phyloP scores from a whole-genome alignment of 2,113 vertebrate genomes.

The Turnix velox region DNA sequence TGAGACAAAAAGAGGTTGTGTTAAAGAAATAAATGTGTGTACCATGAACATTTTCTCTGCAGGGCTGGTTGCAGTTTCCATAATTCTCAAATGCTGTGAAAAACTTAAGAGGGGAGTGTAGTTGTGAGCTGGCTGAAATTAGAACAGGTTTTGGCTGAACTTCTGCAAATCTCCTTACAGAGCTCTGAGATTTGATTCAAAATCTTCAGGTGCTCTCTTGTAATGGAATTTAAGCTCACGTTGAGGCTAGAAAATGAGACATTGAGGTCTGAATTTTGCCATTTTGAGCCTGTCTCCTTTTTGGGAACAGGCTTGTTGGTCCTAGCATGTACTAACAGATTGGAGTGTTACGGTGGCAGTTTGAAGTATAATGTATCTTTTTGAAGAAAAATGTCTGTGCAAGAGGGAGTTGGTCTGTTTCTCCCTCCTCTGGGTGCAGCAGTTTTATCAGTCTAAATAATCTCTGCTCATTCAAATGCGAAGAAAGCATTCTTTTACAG shows the following conservation, averaged over 20 bases:
- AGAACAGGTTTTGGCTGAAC: not conserved
- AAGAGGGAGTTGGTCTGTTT: not conserved
- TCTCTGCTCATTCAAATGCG: not conserved
- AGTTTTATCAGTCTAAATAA: not conserved
- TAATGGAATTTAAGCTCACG: not conserved
- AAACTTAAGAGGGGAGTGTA: not conserved
- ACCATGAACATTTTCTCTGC: not conserved
- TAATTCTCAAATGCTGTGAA: not conserved
- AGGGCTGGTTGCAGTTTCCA: not conserved
- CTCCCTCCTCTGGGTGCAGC: not conserved
- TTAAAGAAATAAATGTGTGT: not conserved
- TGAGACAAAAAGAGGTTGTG: not conserved
- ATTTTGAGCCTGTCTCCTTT: not conserved
- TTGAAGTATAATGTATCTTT: not conserved
- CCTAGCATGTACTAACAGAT: not conserved
- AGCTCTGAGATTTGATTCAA: not conserved
- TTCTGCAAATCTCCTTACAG: not conserved
- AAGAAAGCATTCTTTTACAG: not conserved
- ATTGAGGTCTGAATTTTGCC: not conserved
- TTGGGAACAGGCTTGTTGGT: slow-evolving; percentile 7
- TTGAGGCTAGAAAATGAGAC: not conserved
- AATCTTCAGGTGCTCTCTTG: not conserved
- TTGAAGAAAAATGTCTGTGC: not conserved
- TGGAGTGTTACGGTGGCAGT: not conserved
- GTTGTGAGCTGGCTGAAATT: not conserved